Percentiles rank a stretch among this genome's conserved stretches.
phyloP scores from a whole-genome alignment of 2,888 invertebrate species.

The Resseliella maxima region DNA sequence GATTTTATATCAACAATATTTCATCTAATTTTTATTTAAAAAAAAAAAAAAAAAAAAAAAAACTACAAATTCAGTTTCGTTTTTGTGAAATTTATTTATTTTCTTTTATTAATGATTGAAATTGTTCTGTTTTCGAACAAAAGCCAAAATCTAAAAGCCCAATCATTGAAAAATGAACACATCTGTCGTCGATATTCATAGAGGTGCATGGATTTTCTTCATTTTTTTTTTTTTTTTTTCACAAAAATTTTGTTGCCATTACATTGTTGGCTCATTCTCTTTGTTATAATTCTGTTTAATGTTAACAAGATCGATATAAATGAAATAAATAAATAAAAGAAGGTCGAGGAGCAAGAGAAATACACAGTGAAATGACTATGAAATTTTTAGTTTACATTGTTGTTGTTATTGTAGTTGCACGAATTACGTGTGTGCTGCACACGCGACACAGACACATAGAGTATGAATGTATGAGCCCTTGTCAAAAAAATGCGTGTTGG shows the following conservation, averaged over 20 bases:
- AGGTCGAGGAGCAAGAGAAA: no score
- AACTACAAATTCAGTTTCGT: neutral
- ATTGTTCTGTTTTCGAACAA: neutral
- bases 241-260: no score
- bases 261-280: neutral
- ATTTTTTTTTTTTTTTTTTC: no score
- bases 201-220: conserved; percentile 18
- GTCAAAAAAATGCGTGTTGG: conserved; percentile 5
- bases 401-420: no score
- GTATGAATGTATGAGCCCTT: no score
- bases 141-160: conserved; percentile 16
- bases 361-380: conserved; percentile 41
- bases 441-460: neutral
- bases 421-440: neutral
- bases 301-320: conserved; percentile 48
- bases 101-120: neutral
- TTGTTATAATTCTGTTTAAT: neutral
- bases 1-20: neutral
- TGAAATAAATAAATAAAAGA: conserved; percentile 25
- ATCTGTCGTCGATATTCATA: neutral
- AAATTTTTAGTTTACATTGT: no score
- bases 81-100: neutral
- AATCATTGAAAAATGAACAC: conserved; percentile 28
- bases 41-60: no score
- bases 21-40: neutral